Evolutionary conservation across 2,797 vertebrate genomes (phyloP).

Genomic region (Rhynchotus rufescens): DNA sequence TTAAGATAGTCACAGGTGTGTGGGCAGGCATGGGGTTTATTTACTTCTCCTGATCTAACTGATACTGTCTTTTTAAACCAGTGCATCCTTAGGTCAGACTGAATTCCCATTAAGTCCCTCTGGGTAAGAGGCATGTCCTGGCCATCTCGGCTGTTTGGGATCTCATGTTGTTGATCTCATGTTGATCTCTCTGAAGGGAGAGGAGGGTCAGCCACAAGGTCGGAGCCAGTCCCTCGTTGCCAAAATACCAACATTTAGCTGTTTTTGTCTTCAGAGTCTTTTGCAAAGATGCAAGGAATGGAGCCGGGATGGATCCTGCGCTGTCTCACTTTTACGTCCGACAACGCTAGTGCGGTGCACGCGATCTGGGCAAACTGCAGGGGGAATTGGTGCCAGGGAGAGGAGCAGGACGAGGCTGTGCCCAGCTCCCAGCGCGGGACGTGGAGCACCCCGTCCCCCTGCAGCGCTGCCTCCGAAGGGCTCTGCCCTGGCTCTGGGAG

Average conservation of each 20-base stretch:
- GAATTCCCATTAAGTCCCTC: fast-evolving
- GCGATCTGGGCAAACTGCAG: not conserved
- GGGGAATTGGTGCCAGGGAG: not conserved
- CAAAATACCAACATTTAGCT: not conserved
- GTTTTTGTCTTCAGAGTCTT: not conserved
- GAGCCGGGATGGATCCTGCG: not conserved
- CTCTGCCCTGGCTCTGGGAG: not conserved
- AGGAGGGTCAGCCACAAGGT: not conserved
- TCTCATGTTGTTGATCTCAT: fast-evolving
- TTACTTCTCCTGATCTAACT: not conserved
- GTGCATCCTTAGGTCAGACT: not conserved
- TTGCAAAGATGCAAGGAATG: not conserved
- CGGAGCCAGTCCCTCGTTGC: not conserved
- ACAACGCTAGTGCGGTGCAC: not conserved
- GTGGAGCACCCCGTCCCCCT: not conserved
- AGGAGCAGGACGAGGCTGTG: not conserved
- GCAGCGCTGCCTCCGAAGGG: not conserved
- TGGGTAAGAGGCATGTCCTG: not conserved
- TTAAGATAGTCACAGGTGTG: not conserved
- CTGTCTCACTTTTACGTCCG: not conserved
- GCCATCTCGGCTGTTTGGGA: not conserved
- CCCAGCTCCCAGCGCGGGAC: not conserved
- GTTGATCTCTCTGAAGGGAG: not conserved
- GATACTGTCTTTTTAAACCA: not conserved
- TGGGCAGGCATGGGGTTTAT: not conserved